Percentiles rank a stretch among this genome's conserved stretches.
phyloP scores from a whole-genome alignment of 1,140 invertebrate genomes.

The Asobara japonica region DNA sequence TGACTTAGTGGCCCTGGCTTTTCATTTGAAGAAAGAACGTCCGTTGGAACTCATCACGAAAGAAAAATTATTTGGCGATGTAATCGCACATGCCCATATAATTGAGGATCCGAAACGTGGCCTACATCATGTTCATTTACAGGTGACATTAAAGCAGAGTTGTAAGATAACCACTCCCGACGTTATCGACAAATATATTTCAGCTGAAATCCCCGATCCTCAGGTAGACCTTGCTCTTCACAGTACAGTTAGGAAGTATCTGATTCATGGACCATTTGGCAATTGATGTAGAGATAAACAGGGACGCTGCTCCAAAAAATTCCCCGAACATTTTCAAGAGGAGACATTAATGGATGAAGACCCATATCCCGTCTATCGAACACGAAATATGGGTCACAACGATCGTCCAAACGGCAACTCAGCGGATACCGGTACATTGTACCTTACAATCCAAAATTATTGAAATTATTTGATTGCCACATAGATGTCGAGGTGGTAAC shows the following conservation, averaged over 20 bases:
- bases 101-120: slow-evolving; percentile 25
- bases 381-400: background rate
- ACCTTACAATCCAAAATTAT: no score
- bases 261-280: slow-evolving; percentile 53
- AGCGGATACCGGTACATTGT: no score
- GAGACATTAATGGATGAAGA: background rate
- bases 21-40: background rate
- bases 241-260: slow-evolving; percentile 29
- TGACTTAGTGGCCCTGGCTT: slow-evolving; percentile 36
- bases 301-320: slow-evolving; percentile 47
- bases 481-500: no score
- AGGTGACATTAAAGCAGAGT: slow-evolving; percentile 39
- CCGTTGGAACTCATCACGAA: background rate
- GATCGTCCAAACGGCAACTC: no score
- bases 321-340: background rate
- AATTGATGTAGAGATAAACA: slow-evolving; percentile 24
- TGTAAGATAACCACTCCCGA: slow-evolving; percentile 24
- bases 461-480: no score
- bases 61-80: slow-evolving; percentile 13
- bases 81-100: background rate
- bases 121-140: slow-evolving; percentile 25
- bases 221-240: slow-evolving; percentile 20
- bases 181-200: slow-evolving; percentile 33
- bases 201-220: slow-evolving; percentile 36
- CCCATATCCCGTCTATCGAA: background rate